phyloP scores from a whole-genome alignment of 2,797 vertebrate genomes.

The Scyliorhinus canicula region DNA sequence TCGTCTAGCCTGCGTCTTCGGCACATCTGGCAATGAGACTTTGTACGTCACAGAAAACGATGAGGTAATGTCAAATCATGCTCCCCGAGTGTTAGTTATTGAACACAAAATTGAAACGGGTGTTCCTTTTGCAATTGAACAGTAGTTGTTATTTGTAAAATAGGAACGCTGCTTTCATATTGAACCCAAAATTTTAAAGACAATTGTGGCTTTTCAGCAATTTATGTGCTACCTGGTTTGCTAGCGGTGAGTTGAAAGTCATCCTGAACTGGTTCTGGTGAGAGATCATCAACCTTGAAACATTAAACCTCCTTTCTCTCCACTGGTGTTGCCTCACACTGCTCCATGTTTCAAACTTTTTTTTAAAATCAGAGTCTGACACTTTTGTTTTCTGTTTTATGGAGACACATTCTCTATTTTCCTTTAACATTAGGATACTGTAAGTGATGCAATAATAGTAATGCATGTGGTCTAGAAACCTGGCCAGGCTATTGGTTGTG shows the following conservation, averaged over 20 bases:
- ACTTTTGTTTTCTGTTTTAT: not conserved
- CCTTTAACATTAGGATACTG: not conserved
- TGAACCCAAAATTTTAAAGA: not conserved
- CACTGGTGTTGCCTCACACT: not conserved
- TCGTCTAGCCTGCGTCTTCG: conserved; percentile 92
- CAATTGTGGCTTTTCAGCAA: not conserved
- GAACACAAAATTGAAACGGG: not conserved
- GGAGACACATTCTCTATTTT: not conserved
- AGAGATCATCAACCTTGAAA: not conserved
- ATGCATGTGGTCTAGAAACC: too few relatives aligned
- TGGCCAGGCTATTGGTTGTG: not conserved
- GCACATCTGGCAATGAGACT: conserved; percentile 88
- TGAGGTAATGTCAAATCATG: conserved; percentile 68
- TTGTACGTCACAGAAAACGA: conserved; percentile 86
- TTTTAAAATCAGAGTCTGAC: not conserved
- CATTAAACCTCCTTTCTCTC: not conserved
- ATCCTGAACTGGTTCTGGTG: not conserved
- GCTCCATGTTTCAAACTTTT: not conserved
- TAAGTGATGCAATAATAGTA: not conserved
- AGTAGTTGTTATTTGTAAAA: not conserved
- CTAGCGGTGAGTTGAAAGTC: not conserved
- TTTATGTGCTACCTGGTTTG: not conserved
- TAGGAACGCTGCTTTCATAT: not conserved
- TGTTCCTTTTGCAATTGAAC: not conserved
- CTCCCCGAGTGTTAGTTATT: not conserved